Conservation (phyloP, 2,888 invertebrate genomes). For the Cephus sareptanus region DNA sequence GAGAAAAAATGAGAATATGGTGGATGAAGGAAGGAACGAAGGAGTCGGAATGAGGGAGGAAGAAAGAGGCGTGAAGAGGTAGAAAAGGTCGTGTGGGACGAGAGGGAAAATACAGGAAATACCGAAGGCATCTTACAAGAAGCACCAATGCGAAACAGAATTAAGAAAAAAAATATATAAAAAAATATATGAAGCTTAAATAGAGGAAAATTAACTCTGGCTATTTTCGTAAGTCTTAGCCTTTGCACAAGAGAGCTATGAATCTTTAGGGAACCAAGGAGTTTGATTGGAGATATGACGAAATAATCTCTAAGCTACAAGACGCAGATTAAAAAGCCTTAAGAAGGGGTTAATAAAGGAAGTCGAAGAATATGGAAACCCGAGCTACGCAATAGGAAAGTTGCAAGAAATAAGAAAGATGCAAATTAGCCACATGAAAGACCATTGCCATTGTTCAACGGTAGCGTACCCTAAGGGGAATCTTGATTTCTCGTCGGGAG, state of each 20-base stretch:
- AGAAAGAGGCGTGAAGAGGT: background rate
- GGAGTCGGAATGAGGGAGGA: background rate
- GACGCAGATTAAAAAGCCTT: too few relatives aligned
- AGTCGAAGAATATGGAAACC: background rate
- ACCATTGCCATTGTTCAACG: background rate
- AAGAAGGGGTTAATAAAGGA: too few relatives aligned
- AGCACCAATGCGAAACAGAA: constrained; percentile 8
- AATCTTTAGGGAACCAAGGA: too few relatives aligned
- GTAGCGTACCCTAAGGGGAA: background rate
- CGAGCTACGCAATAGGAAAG: background rate
- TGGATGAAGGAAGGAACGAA: background rate
- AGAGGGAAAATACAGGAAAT: background rate
- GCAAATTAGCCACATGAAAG: background rate
- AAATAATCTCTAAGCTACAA: too few relatives aligned
- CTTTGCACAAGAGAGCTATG: too few relatives aligned
- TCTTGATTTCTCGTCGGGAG: background rate
- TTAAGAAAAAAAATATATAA: too few relatives aligned
- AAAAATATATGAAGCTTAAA: too few relatives aligned
- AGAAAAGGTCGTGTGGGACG: constrained; percentile 1
- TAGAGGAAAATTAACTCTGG: too few relatives aligned
- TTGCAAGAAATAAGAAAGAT: background rate
- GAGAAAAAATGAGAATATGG: too few relatives aligned
- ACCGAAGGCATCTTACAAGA: constrained; percentile 6
- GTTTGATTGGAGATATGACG: too few relatives aligned
- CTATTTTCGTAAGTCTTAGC: too few relatives aligned